These are phyloP conservation scores for Bradypus variegatus DNA, from an alignment of 2,797 vertebrate genomes.

Conservation along the genomic window DNA sequence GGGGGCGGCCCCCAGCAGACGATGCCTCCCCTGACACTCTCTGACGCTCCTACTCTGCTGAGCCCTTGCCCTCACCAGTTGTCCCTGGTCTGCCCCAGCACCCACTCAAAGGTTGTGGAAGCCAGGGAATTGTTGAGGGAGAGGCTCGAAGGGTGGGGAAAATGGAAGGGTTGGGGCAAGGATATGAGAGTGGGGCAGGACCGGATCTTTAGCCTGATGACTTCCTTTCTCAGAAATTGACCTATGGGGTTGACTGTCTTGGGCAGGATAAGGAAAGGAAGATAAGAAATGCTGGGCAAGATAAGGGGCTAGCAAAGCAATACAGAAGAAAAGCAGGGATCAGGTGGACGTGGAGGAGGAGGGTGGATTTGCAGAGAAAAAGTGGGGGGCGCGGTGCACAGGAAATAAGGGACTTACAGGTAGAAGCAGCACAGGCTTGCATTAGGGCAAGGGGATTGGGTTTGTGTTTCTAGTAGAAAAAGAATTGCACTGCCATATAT, in stretches of 20 bases:
- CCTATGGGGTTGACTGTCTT: neutral
- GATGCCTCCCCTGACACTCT: rapidly evolving
- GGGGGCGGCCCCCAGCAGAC: neutral
- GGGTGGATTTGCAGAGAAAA: neutral
- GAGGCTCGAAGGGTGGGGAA: neutral
- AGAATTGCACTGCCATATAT: neutral
- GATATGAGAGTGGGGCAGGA: neutral
- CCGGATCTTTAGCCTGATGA: neutral
- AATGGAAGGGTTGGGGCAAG: neutral
- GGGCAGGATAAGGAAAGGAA: neutral
- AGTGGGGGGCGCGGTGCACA: no score
- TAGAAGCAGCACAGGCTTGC: neutral
- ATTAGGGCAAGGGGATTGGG: neutral
- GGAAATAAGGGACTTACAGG: neutral
- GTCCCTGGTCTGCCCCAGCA: neutral
- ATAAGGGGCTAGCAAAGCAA: neutral
- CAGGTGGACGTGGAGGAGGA: neutral
- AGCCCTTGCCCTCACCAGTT: neutral
- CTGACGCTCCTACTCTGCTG: neutral
- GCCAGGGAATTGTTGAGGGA: neutral
- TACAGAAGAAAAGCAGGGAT: neutral
- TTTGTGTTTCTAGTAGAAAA: neutral
- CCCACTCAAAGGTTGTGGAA: neutral
- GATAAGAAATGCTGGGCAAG: neutral
- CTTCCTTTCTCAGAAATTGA: neutral